Percentiles rank a stretch among this genome's conserved stretches.
Conservation (phyloP, 1,140 invertebrate species). For the Drosophila mauritiana region DNA sequence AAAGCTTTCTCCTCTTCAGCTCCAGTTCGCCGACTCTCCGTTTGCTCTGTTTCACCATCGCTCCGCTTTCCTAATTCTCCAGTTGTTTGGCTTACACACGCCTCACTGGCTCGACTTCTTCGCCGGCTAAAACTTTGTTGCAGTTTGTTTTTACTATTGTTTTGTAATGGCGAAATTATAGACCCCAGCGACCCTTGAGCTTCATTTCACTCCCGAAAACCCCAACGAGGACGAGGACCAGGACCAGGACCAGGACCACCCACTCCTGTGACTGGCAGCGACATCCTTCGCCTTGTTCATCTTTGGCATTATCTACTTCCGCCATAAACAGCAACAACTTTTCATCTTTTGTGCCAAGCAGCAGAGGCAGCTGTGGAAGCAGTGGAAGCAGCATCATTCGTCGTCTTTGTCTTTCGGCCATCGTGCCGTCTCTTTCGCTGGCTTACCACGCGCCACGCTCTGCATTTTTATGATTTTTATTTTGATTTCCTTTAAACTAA, state of each 20-base stretch:
- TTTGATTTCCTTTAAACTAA: slow-evolving; percentile 83
- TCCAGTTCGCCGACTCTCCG: slow-evolving; percentile 11
- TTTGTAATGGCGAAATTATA: slow-evolving; percentile 83
- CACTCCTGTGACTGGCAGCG: slow-evolving; percentile 32
- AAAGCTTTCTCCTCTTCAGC: slow-evolving; percentile 55
- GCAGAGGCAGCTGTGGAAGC: slow-evolving; percentile 7
- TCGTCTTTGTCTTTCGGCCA: slow-evolving; percentile 53
- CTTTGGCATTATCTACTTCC: slow-evolving; percentile 82
- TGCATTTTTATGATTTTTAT: slow-evolving; percentile 83
- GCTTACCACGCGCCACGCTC: slow-evolving; percentile 59
- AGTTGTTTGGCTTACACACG: slow-evolving; percentile 52
- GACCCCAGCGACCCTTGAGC: slow-evolving; percentile 75
- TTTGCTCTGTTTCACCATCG: slow-evolving; percentile 2
- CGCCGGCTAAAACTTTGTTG: slow-evolving; percentile 65
- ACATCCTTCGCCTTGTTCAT: slow-evolving; percentile 72
- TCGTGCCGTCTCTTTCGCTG: slow-evolving; percentile 10
- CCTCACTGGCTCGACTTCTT: slow-evolving; percentile 32
- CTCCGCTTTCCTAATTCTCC: slow-evolving; percentile 7
- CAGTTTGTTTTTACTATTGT: slow-evolving; percentile 83
- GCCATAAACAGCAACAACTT: slow-evolving; percentile 83
- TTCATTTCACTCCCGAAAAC: slow-evolving; percentile 54
- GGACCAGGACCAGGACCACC: not conserved
- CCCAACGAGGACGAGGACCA: not conserved
- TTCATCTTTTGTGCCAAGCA: slow-evolving; percentile 78
- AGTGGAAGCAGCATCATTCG: slow-evolving; percentile 26